phyloP scores from a whole-genome alignment of 2,113 vertebrate species.

The Takifugu bimaculatus region DNA sequence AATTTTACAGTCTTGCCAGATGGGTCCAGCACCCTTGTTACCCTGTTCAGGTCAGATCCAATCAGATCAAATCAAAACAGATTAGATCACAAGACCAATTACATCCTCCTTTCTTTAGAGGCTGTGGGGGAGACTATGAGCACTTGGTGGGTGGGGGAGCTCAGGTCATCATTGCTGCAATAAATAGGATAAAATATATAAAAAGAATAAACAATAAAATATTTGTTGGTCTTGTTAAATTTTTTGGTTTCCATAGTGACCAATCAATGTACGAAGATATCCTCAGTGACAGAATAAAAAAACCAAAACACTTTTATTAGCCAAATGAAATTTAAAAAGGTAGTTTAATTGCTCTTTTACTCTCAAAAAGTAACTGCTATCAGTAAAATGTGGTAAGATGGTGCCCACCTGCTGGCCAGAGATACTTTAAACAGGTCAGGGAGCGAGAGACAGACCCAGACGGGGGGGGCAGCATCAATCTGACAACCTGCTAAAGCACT shows the following conservation, averaged over 20 bases:
- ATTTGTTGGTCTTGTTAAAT: not conserved
- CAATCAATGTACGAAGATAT: not conserved
- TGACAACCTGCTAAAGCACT: constrained; percentile 43
- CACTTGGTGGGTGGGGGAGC: too few relatives aligned
- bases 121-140: constrained; percentile 6
- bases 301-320: not conserved
- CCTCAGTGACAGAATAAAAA: not conserved
- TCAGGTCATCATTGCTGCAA: too few relatives aligned
- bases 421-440: constrained; percentile 37
- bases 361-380: too few relatives aligned
- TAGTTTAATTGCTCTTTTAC: too few relatives aligned
- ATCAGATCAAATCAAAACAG: not conserved
- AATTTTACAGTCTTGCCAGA: too few relatives aligned
- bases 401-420: too few relatives aligned
- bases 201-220: not conserved
- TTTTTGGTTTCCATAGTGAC: not conserved
- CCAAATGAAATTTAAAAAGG: not conserved
- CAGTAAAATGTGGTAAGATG: too few relatives aligned
- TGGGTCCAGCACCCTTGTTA: too few relatives aligned
- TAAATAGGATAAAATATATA: not conserved
- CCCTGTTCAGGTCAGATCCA: too few relatives aligned
- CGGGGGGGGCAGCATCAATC: not conserved
- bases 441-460: constrained; percentile 7
- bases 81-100: not conserved
- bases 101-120: constrained; percentile 15